Conservation (phyloP, 1,140 invertebrate species). For the Formica selysi region DNA sequence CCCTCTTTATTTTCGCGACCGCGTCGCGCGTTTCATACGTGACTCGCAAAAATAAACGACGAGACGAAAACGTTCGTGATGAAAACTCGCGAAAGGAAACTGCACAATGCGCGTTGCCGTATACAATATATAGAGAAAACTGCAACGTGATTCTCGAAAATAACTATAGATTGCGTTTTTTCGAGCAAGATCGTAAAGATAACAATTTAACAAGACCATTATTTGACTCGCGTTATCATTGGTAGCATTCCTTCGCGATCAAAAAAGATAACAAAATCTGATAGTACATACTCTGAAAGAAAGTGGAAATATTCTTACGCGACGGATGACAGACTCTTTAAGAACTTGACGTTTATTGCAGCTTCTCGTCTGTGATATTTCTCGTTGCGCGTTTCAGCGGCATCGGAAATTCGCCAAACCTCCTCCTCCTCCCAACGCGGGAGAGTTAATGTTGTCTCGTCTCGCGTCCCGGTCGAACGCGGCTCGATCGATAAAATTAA, state of each 20-base stretch:
- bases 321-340: not conserved
- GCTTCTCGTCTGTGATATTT: not conserved
- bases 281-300: not conserved
- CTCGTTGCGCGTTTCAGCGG: not conserved
- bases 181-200: slow-evolving; percentile 5
- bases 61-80: slow-evolving; percentile 25
- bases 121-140: not conserved
- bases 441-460: slow-evolving; percentile 54
- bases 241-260: not conserved
- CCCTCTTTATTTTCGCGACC: slow-evolving; percentile 57
- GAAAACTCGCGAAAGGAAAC: slow-evolving; percentile 34
- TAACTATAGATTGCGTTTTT: slow-evolving; percentile 3
- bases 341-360: not conserved
- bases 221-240: not conserved
- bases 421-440: not conserved
- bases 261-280: not conserved
- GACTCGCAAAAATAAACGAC: slow-evolving; percentile 60
- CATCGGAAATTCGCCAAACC: slow-evolving; percentile 5
- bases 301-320: not conserved
- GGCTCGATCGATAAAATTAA: slow-evolving; percentile 61
- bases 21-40: slow-evolving; percentile 51
- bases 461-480: slow-evolving; percentile 20
- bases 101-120: slow-evolving; percentile 15
- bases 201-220: slow-evolving; percentile 4
- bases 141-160: slow-evolving; percentile 24